Percentiles rank a stretch among this genome's conserved stretches.
phyloP scores from a whole-genome alignment of 2,888 invertebrate species.

The Steinernema hermaphroditum region DNA sequence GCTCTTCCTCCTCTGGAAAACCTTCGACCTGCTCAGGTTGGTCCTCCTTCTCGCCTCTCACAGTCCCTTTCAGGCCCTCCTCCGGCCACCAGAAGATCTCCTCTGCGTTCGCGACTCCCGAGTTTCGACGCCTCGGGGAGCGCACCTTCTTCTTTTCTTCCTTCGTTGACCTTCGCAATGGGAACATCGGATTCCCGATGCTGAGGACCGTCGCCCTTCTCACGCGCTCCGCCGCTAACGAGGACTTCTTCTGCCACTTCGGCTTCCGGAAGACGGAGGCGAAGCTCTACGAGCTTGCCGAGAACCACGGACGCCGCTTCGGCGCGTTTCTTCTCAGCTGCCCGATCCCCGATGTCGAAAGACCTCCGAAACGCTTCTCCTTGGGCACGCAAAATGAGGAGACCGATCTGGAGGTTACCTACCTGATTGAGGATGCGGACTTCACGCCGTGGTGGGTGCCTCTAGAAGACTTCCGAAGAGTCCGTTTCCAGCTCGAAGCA shows the following conservation, averaged over 20 bases:
- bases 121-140: neutral
- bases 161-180: constrained; percentile 5
- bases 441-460: neutral
- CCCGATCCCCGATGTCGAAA: constrained; percentile 36
- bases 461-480: neutral
- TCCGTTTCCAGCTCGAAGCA: constrained; percentile 30
- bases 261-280: neutral
- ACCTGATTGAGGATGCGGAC: neutral
- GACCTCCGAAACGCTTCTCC: neutral
- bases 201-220: neutral
- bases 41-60: neutral
- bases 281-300: constrained; percentile 43
- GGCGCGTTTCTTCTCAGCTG: constrained; percentile 39
- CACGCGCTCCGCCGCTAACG: too few species aligned
- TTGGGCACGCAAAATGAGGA: neutral
- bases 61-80: too few species aligned
- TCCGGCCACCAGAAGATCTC: too few species aligned
- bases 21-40: neutral
- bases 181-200: constrained; percentile 19
- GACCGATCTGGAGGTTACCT: neutral
- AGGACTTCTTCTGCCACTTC: neutral
- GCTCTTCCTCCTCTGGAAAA: neutral
- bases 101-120: neutral
- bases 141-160: constrained; percentile 4
- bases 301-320: constrained; percentile 42